Evolutionary conservation across 2,888 invertebrate genomes (phyloP).

Genomic region (Liodrosophila aerea): DNA sequence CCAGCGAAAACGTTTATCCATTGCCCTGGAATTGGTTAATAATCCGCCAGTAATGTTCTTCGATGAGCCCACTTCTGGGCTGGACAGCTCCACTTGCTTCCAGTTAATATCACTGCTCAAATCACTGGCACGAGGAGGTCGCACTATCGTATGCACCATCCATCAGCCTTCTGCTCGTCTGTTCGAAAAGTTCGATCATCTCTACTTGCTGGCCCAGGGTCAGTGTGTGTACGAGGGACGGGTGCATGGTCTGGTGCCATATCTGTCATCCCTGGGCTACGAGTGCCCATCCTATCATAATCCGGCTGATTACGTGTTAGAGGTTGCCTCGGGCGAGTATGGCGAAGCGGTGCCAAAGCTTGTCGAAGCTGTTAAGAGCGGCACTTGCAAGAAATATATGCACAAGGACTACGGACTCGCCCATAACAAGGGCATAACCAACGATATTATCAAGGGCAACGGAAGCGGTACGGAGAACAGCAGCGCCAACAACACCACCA

Average conservation of each 20-base stretch:
- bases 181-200: conserved; percentile 97
- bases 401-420: conserved; percentile 78
- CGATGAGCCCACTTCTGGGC: conserved; percentile 95
- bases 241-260: conserved; percentile 92
- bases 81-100: conserved; percentile 97
- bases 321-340: conserved; percentile 97
- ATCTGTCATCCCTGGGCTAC: conserved; percentile 91
- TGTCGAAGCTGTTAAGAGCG: conserved; percentile 91
- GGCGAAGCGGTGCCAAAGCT: conserved; percentile 94
- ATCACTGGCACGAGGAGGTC: conserved; percentile 91
- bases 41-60: conserved; percentile 99
- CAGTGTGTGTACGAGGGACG: conserved; percentile 96
- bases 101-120: conserved; percentile 95
- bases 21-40: conserved; percentile 95
- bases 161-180: conserved; percentile 97
- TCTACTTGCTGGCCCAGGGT: conserved; percentile 95
- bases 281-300: conserved; percentile 98
- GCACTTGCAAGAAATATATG: conserved; percentile 87
- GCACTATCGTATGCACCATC: conserved; percentile 97
- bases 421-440: conserved; percentile 82
- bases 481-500: conserved; percentile 18
- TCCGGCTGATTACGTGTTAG: conserved; percentile 98
- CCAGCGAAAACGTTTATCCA: conserved; percentile 94
- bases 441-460: conserved; percentile 84
- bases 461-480: conserved; percentile 72